These are phyloP conservation scores for Verasper variegatus DNA, from an alignment of 2,113 vertebrate species.

Conservation along the genomic window DNA sequence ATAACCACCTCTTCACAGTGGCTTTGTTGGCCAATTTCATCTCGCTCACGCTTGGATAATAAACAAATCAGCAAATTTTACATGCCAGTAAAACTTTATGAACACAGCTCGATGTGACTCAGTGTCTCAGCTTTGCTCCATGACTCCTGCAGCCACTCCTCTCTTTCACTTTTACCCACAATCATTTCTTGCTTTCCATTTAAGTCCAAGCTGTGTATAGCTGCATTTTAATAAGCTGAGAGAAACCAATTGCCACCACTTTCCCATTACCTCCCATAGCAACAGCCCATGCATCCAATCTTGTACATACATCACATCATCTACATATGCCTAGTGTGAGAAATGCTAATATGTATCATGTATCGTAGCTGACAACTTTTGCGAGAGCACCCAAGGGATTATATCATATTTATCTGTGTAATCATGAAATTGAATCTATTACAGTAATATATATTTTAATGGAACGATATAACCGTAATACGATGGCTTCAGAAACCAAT, in stretches of 20 bases:
- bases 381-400: slow-evolving; percentile 25
- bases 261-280: slow-evolving; percentile 58
- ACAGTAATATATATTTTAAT: slow-evolving; percentile 52
- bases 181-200: slow-evolving; percentile 40
- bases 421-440: slow-evolving; percentile 62
- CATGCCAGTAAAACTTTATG: slow-evolving; percentile 64
- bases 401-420: slow-evolving; percentile 59
- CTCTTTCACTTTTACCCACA: not conserved
- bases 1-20: slow-evolving; percentile 48
- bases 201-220: slow-evolving; percentile 7
- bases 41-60: slow-evolving; percentile 51
- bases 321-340: slow-evolving; percentile 43
- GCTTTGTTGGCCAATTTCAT: slow-evolving; percentile 57
- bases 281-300: slow-evolving; percentile 55
- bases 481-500: slow-evolving; percentile 35
- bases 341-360: slow-evolving; percentile 47
- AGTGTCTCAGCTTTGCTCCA: slow-evolving; percentile 28
- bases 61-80: slow-evolving; percentile 71
- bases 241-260: slow-evolving; percentile 29
- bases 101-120: slow-evolving; percentile 25
- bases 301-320: slow-evolving; percentile 18
- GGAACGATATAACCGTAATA: slow-evolving; percentile 32
- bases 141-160: not conserved
- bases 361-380: slow-evolving; percentile 25
- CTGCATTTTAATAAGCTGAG: slow-evolving; percentile 43